Conservation (phyloP, 2,797 vertebrate genomes). For the Austrolebias charrua region DNA sequence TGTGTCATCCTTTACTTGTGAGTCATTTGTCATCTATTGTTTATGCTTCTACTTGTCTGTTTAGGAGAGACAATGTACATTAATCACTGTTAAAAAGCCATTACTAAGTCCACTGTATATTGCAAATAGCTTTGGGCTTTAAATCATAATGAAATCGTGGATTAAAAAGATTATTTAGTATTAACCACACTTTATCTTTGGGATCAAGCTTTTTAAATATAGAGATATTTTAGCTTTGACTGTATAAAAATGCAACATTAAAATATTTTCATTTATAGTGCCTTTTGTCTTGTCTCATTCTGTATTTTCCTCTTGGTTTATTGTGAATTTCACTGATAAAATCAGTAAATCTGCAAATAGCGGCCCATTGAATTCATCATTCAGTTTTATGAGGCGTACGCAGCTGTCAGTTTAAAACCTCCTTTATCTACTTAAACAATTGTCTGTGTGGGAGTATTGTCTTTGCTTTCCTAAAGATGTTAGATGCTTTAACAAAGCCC, state of each 20-base stretch:
- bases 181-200: slow-evolving; percentile 12
- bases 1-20: slow-evolving; percentile 1
- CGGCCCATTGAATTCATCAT: slow-evolving; percentile 24
- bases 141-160: slow-evolving; percentile 32
- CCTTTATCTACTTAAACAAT: slow-evolving; percentile 32
- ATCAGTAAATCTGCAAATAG: slow-evolving; percentile 37
- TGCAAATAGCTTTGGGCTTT: slow-evolving; percentile 17
- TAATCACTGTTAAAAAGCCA: slow-evolving; percentile 25
- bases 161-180: slow-evolving; percentile 21
- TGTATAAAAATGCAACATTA: slow-evolving; percentile 3
- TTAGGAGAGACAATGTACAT: slow-evolving; percentile 19
- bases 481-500: slow-evolving; percentile 17
- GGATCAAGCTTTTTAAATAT: slow-evolving; percentile 7
- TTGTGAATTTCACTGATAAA: slow-evolving; percentile 40
- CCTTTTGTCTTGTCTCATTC: slow-evolving; percentile 3
- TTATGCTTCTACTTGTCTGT: slow-evolving; percentile 15
- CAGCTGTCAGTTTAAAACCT: slow-evolving; percentile 29
- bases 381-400: slow-evolving; percentile 28
- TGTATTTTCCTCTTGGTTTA: slow-evolving; percentile 24
- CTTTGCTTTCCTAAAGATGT: slow-evolving; percentile 21
- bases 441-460: slow-evolving; percentile 20
- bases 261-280: slow-evolving; percentile 22
- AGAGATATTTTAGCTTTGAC: slow-evolving; percentile 3
- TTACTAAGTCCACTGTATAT: slow-evolving; percentile 22
- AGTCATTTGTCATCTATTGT: slow-evolving; percentile 8